Conservation (phyloP, 2,888 invertebrate species). For the Coenonympha arcania region DNA sequence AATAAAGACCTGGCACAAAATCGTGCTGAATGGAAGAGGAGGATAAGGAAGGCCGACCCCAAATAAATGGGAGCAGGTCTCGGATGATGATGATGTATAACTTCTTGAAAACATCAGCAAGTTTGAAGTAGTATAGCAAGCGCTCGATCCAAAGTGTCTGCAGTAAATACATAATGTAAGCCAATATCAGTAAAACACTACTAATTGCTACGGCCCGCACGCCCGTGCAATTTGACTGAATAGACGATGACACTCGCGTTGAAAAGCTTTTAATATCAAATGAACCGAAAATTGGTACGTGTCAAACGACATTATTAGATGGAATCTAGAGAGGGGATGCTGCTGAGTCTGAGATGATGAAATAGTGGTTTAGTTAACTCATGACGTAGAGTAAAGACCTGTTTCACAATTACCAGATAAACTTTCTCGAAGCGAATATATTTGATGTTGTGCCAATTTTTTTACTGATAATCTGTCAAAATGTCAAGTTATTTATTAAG, state of each 20-base stretch:
- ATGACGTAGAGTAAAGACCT: too few relatives aligned
- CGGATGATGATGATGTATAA: background rate
- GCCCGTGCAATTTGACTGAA: conserved; percentile 40
- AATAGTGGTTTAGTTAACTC: too few relatives aligned
- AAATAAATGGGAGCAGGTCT: too few relatives aligned
- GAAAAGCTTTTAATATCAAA: conserved; percentile 73
- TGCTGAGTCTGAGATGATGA: too few relatives aligned
- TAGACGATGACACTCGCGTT: conserved; percentile 48
- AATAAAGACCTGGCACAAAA: too few relatives aligned
- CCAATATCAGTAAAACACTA: conserved; percentile 36
- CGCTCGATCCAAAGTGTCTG: conserved; percentile 6
- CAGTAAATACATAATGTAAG: conserved; percentile 27
- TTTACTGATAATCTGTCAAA: too few relatives aligned
- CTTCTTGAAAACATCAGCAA: conserved; percentile 3
- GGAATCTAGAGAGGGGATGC: conserved; percentile 32
- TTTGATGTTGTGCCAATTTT: too few relatives aligned
- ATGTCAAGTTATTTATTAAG: too few relatives aligned
- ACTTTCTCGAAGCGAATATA: too few relatives aligned
- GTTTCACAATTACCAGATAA: too few relatives aligned
- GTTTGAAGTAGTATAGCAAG: conserved; percentile 1
- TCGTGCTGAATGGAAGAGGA: too few relatives aligned
- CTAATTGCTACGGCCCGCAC: conserved; percentile 32
- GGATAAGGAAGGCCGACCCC: too few relatives aligned
- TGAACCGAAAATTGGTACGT: conserved; percentile 72
- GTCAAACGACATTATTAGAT: conserved; percentile 69